A percentile compares a stretch with the other conserved stretches of the same genome.
Evolutionary conservation across 2,797 vertebrate species (phyloP).

Genomic region (Capromys pilorides): DNA sequence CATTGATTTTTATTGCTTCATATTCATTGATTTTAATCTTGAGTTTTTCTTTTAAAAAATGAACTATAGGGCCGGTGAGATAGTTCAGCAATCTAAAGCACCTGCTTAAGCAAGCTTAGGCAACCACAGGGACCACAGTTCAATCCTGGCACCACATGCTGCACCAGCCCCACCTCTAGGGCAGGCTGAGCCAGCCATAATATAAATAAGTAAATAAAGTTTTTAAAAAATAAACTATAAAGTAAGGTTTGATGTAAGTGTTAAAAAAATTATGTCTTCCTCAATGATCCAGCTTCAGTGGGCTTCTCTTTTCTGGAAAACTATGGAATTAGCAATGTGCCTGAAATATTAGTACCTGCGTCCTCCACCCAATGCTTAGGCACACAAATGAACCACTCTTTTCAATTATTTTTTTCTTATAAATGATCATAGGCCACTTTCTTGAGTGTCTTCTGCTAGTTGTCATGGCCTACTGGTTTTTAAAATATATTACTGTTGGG

Average conservation of each 20-base stretch:
- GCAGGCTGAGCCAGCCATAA: too few relatives aligned
- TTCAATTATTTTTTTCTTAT: not conserved
- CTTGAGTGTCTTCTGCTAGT: slow-evolving; percentile 14
- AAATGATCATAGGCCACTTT: not conserved
- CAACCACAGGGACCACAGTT: too few relatives aligned
- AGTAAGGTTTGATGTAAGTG: slow-evolving; percentile 33
- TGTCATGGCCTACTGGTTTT: not conserved
- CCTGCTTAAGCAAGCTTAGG: too few relatives aligned
- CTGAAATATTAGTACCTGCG: not conserved
- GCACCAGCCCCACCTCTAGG: too few relatives aligned
- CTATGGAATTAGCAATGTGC: slow-evolving; percentile 14
- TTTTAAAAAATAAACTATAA: slow-evolving; percentile 13
- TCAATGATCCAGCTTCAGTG: not conserved
- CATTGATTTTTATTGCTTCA: slow-evolving; percentile 22
- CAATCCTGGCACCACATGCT: too few relatives aligned
- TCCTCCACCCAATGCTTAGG: not conserved
- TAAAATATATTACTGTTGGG: not conserved
- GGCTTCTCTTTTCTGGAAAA: not conserved
- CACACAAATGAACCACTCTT: slow-evolving; percentile 7
- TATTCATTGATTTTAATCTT: slow-evolving; percentile 49
- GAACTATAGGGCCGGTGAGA: too few relatives aligned
- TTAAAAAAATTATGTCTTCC: slow-evolving; percentile 56
- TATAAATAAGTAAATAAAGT: too few relatives aligned
- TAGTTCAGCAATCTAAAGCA: too few relatives aligned
- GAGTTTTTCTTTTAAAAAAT: not conserved